Base-by-base conservation (phyloP, 2,797 vertebrate species). In the Stomatorhinus walkeri region DNA sequence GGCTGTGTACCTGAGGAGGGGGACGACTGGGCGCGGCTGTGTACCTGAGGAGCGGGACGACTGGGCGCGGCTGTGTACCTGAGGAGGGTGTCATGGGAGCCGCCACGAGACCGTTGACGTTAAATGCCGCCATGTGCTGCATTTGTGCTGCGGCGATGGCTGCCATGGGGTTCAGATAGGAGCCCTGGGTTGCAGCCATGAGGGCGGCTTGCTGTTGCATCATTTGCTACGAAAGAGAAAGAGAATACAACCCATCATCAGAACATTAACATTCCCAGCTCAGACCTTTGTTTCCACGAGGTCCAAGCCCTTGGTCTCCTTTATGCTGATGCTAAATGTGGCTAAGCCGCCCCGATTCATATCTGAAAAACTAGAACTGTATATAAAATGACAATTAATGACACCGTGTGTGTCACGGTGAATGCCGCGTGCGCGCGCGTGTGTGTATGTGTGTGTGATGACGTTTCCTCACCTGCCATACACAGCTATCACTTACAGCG, bases 151-250 rank as follows among this genome's bases (percentile, higher is more conserved):
- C 95, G 2, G 96, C 96, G 86, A 97, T 97, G 85, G 96, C 92
- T 90, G 97, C 93, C 1, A 96, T 94, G 0, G 96, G 96, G 83
- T 95, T 95, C 93, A 97, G 93, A 92, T 97, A 97, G 90, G 95
- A 96, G 89, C 96, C 95, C 0, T 97, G 96, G 89, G 96, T 95
- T 24, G 96, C 95, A 68, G 96, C 95, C 90, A 97, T 96, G 0
- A 97, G 96, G 0, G 96, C 96, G 1, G 96, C 96, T 92, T 97
- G 97, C 92, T 96, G 96, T 92, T 97, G 97, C 96, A 97, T 97
- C 92, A 97, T 93, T 97, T 97, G 93, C 88, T 89, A 83, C 19
- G n/a, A 43, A 68, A 12, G 14, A 83, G 32, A 36, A 3, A 43
- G 48, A 87, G 59, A 91, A 89, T 91, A 89, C 2, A 49, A 49